A percentile compares a stretch with the other conserved stretches of the same genome.
Evolutionary conservation across 2,113 vertebrate species (phyloP).

Genomic region (Zapus hudsonius): DNA sequence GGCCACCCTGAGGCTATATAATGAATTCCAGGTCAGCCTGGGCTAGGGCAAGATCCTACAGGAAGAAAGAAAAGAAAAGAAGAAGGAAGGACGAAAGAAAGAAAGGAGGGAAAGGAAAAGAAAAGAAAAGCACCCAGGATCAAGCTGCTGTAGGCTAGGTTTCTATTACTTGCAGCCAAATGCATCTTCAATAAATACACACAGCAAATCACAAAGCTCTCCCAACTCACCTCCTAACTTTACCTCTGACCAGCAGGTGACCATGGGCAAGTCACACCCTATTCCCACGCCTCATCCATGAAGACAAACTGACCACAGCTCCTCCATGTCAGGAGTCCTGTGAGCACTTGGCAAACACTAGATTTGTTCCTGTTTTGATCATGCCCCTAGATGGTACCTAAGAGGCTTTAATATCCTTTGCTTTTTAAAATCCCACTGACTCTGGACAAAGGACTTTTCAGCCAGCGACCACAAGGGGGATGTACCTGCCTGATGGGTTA

Average conservation of each 20-base stretch:
- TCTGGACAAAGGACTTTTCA: slow-evolving; percentile 35
- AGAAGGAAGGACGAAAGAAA: no score
- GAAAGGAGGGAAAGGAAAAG: no score
- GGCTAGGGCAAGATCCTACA: no score
- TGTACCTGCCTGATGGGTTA: neutral
- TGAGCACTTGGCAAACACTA: neutral
- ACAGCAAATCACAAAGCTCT: neutral
- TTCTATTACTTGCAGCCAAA: neutral
- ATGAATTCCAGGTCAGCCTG: no score
- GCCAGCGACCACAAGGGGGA: neutral
- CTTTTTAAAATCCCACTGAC: slow-evolving; percentile 52
- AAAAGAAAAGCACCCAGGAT: neutral
- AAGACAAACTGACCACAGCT: neutral
- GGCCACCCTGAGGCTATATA: no score
- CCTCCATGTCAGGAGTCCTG: neutral
- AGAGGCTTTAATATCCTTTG: slow-evolving; percentile 52
- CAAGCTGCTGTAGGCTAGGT: neutral
- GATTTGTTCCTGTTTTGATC: neutral
- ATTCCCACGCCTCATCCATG: neutral
- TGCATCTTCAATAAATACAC: neutral
- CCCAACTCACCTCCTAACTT: neutral
- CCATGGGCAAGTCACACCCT: neutral
- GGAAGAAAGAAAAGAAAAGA: no score
- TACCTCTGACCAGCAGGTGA: neutral
- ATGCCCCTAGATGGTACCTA: neutral